Percentiles rank a stretch among this genome's conserved stretches.
These are phyloP conservation scores for Diglossa cyanea DNA, from an alignment of 2,797 vertebrate genomes.

Conservation along the genomic window DNA sequence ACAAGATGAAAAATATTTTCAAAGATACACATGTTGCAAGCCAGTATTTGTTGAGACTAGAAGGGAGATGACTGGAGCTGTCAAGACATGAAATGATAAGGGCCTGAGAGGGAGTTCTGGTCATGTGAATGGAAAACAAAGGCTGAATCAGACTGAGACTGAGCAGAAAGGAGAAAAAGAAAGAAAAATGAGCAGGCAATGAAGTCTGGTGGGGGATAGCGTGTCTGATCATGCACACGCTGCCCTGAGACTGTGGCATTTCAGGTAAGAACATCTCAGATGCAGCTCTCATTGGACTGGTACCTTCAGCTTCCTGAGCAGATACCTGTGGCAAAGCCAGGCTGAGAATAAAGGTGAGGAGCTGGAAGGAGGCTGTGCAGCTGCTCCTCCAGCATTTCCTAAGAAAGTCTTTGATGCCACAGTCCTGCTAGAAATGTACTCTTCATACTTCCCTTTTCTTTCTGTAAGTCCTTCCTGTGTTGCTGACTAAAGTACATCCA, in stretches of 20 bases:
- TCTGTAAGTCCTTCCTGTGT: not conserved
- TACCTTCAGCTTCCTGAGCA: not conserved
- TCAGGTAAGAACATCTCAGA: not conserved
- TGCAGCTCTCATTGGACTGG: not conserved
- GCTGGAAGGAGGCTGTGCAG: not conserved
- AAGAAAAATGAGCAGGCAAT: not conserved
- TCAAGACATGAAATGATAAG: slow-evolving; percentile 47
- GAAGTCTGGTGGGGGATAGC: not conserved
- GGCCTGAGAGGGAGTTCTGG: not conserved
- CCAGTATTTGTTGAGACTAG: slow-evolving; percentile 20
- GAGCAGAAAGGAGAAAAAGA: not conserved
- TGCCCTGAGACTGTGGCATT: not conserved
- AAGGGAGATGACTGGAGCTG: slow-evolving; percentile 15
- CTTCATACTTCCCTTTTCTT: not conserved
- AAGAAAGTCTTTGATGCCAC: not conserved
- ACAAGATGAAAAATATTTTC: not conserved
- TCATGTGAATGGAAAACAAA: not conserved
- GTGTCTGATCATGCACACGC: not conserved
- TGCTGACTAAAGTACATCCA: not conserved
- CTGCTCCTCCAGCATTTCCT: not conserved
- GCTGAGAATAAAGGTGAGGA: not conserved
- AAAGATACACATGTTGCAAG: slow-evolving; percentile 8
- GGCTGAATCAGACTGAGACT: slow-evolving; percentile 31
- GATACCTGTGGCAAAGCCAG: not conserved
- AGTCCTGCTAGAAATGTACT: not conserved